A percentile compares a stretch with the other conserved stretches of the same genome.
Evolutionary conservation across 2,888 invertebrate species (phyloP).

Genomic region (Serrognathus titanus): DNA sequence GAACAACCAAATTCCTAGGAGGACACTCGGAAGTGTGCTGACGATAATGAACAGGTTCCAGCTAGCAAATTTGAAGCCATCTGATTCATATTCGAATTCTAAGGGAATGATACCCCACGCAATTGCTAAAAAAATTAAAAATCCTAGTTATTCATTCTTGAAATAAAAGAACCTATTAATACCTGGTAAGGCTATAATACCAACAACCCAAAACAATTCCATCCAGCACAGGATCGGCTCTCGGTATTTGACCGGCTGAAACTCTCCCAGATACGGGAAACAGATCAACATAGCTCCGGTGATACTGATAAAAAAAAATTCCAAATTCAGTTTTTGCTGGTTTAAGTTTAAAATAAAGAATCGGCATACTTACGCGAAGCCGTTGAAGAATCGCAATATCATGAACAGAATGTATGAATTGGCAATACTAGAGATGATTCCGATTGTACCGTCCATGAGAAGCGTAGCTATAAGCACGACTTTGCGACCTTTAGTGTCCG

Average conservation of each 20-base stretch:
- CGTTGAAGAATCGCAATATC: slow-evolving; percentile 71
- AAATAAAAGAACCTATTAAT: slow-evolving; percentile 16
- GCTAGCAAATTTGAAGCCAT: slow-evolving; percentile 66
- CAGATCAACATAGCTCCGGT: slow-evolving; percentile 81
- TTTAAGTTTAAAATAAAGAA: neutral
- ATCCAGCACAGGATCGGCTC: slow-evolving; percentile 81
- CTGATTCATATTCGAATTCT: slow-evolving; percentile 57
- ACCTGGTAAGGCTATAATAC: slow-evolving; percentile 73
- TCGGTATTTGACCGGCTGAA: slow-evolving; percentile 74
- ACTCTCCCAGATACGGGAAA: slow-evolving; percentile 79
- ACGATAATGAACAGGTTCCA: slow-evolving; percentile 80
- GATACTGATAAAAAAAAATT: slow-evolving; percentile 53
- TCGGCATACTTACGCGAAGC: slow-evolving; percentile 67
- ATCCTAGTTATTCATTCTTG: neutral
- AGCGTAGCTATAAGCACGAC: slow-evolving; percentile 69
- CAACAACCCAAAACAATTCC: slow-evolving; percentile 82
- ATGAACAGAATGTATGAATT: slow-evolving; percentile 71
- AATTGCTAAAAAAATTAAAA: slow-evolving; percentile 55
- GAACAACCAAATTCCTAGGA: slow-evolving; percentile 67
- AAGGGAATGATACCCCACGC: slow-evolving; percentile 78
- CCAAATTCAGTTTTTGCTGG: neutral
- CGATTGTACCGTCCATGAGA: slow-evolving; percentile 69
- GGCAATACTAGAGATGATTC: slow-evolving; percentile 69
- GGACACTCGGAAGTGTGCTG: slow-evolving; percentile 67
- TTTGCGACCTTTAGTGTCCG: slow-evolving; percentile 78